phyloP scores from a whole-genome alignment of 1,140 invertebrate genomes.

The Nebria ingens region DNA sequence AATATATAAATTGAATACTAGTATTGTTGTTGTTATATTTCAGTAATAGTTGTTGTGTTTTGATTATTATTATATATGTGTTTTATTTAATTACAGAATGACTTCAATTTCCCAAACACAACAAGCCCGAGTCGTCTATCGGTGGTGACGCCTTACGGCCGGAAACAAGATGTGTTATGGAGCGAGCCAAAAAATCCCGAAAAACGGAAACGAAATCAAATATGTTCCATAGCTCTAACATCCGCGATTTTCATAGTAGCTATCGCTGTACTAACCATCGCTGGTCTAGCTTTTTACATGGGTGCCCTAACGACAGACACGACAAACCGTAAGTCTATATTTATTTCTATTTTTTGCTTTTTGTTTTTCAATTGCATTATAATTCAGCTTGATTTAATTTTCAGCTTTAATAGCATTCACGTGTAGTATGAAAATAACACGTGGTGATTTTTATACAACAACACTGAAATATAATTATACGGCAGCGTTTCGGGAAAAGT shows the following conservation, averaged over 20 bases:
- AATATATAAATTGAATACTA: no score
- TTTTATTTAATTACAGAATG: constrained; percentile 9
- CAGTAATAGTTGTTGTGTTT: neutral
- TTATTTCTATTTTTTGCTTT: neutral
- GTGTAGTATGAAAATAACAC: constrained; percentile 53
- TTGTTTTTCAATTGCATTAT: constrained; percentile 11
- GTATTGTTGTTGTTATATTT: no score
- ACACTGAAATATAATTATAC: constrained; percentile 45
- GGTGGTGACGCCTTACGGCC: neutral
- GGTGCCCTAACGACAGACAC: constrained; percentile 46
- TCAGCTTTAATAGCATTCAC: constrained; percentile 55
- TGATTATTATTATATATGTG: neutral
- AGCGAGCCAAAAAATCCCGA: neutral
- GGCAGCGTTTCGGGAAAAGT: constrained; percentile 45
- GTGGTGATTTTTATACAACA: constrained; percentile 54
- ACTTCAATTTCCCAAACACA: neutral
- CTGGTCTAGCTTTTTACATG: constrained; percentile 66
- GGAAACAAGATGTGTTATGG: neutral
- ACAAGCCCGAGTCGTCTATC: neutral
- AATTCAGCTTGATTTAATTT: constrained; percentile 19
- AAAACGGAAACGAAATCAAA: constrained; percentile 27
- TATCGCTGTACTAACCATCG: constrained; percentile 58
- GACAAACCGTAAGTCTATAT: constrained; percentile 36
- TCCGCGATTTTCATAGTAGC: constrained; percentile 56
- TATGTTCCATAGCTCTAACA: constrained; percentile 55